Conservation (phyloP, 2,113 vertebrate genomes). For the Saiga tatarica region DNA sequence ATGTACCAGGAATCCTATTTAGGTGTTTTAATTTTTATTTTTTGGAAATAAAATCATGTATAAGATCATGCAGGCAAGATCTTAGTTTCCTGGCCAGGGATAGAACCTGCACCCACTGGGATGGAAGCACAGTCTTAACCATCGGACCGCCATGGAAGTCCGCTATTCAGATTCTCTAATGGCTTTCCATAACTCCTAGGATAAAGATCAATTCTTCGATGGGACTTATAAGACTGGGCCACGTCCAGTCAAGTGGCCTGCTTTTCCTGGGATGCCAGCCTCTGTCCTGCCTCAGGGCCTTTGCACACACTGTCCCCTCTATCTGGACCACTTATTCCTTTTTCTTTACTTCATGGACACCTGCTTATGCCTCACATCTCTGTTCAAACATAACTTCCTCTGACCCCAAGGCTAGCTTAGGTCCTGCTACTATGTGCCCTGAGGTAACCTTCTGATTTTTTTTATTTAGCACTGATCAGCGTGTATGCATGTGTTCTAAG, state of each 20-base stretch:
- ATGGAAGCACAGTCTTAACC: neutral
- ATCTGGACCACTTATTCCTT: neutral
- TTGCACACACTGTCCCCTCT: neutral
- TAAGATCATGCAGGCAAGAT: neutral
- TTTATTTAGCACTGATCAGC: neutral
- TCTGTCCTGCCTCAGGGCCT: neutral
- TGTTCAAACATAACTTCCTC: neutral
- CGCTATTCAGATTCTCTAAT: neutral
- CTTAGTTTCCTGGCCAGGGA: neutral
- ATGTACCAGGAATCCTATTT: neutral
- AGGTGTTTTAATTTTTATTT: neutral
- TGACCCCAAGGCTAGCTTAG: neutral
- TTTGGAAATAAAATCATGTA: neutral
- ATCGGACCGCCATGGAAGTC: neutral
- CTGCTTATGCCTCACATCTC: neutral
- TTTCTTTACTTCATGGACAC: neutral
- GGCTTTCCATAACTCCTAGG: neutral
- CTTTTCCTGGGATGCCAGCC: neutral
- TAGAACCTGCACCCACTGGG: neutral
- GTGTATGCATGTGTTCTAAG: neutral
- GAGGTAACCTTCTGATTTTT: neutral
- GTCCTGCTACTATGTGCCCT: neutral
- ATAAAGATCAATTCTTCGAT: neutral
- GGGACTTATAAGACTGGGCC: neutral
- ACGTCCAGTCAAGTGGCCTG: neutral